Base-by-base conservation (phyloP, 2,888 invertebrate species). In the Branchellion lobata region DNA sequence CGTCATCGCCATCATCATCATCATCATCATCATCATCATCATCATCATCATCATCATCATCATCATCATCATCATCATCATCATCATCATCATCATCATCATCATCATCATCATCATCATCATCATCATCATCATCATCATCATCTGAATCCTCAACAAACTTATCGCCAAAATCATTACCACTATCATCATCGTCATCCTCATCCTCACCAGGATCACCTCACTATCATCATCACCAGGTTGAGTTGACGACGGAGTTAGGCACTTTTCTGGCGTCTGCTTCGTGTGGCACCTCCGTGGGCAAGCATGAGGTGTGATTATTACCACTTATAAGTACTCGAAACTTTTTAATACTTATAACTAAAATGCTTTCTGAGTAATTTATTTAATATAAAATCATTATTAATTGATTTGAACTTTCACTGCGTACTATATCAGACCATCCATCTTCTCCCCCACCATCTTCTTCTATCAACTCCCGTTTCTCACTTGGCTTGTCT, bases 181-280 rank as follows among this genome's bases (percentile, higher is more conserved):
- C 40, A 40, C 14, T 5, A 5, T 40, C 14, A 8, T 40, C 14
- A 14, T 40, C 40, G 5, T 14, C 40, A 8, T 40, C 14, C 40
- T 40, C 40, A 40, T 40, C 40, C 40, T 8, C 40, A 8, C 40
- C 14, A 40, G 5, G 5, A 14, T 40, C 40, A 8, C 14, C 40
- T 40, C 14, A 5, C 40, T 40, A 8, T 14, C 40, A 40, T 91
- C 85, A 85, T 40, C 40, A 11, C 18, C n/a, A 77, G 77, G 77
- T 77, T 5, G 77, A 77, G 65, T 24, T 77, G 27, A 1, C 36
- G 11, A 77, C 77, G 1, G 57, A 77, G 34, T 8, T 34, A 3
- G 77, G 77, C 1, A 34, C 40, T 2, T 77, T 91, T 61, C 88
- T 87, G 83, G 91, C 91, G 53, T 95, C 93, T 84, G 91, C 92